A percentile compares a stretch with the other conserved stretches of the same genome.
These are phyloP conservation scores for Crypturellus tataupa DNA, from an alignment of 2,797 vertebrate genomes.

Conservation along the genomic window DNA sequence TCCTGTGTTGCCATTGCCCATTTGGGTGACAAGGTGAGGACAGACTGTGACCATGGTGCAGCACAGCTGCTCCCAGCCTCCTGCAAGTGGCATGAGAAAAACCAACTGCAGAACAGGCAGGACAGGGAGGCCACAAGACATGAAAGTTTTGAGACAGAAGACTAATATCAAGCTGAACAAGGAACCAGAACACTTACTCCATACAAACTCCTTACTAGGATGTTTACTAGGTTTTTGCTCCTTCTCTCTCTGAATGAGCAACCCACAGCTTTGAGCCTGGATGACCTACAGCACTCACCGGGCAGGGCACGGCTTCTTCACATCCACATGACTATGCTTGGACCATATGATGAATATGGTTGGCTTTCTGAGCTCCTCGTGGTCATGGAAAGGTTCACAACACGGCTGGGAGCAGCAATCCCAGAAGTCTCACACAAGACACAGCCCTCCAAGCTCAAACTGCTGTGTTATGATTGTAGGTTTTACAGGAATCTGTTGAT, in stretches of 20 bases:
- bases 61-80: background rate
- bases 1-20: background rate
- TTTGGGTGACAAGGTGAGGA: background rate
- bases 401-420: background rate
- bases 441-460: background rate
- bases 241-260: accelerated
- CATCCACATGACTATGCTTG: background rate
- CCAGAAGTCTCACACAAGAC: background rate
- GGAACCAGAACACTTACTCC: background rate
- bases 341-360: too few relatives aligned
- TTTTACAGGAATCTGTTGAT: background rate
- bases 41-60: background rate
- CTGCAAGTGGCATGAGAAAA: too few relatives aligned
- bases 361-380: background rate
- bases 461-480: background rate
- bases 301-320: background rate
- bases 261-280: accelerated
- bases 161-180: background rate
- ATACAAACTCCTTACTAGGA: background rate
- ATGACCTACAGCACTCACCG: accelerated
- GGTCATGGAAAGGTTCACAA: accelerated
- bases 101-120: background rate
- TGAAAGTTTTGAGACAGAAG: background rate
- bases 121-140: background rate
- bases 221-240: background rate